These are phyloP conservation scores for Sphenodon punctatus DNA, from an alignment of 2,797 vertebrate species.

Conservation along the genomic window DNA sequence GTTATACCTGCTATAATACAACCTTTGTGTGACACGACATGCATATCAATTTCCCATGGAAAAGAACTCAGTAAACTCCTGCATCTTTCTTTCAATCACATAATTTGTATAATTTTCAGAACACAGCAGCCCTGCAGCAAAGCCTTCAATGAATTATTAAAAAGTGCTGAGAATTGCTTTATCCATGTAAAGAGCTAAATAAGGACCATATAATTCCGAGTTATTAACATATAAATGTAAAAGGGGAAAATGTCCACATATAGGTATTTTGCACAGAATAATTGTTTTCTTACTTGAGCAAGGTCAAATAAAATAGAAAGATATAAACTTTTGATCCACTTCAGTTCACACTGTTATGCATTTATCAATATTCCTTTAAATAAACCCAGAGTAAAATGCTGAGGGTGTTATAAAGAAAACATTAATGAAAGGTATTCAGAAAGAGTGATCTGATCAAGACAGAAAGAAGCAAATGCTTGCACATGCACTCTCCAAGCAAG, in stretches of 20 bases:
- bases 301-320: slow-evolving; percentile 22
- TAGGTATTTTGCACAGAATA: slow-evolving; percentile 42
- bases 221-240: slow-evolving; percentile 45
- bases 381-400: slow-evolving; percentile 37
- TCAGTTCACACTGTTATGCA: slow-evolving; percentile 33
- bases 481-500: not conserved
- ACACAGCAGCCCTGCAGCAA: slow-evolving; percentile 43
- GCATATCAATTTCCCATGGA: slow-evolving; percentile 11
- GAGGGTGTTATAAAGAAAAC: slow-evolving; percentile 16
- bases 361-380: slow-evolving; percentile 46
- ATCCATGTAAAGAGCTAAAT: slow-evolving; percentile 56
- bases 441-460: not conserved
- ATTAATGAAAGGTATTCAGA: not conserved
- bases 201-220: slow-evolving; percentile 27
- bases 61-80: slow-evolving; percentile 32
- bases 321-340: slow-evolving; percentile 31
- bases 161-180: slow-evolving; percentile 61
- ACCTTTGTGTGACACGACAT: not conserved
- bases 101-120: slow-evolving; percentile 60
- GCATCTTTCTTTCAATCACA: not conserved
- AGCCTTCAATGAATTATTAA: slow-evolving; percentile 61
- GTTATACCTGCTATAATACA: not conserved
- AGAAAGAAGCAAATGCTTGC: slow-evolving; percentile 17
- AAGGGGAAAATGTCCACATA: not conserved
- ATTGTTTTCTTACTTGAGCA: slow-evolving; percentile 51